phyloP scores from a whole-genome alignment of 2,113 vertebrate species.

The Channa argus region DNA sequence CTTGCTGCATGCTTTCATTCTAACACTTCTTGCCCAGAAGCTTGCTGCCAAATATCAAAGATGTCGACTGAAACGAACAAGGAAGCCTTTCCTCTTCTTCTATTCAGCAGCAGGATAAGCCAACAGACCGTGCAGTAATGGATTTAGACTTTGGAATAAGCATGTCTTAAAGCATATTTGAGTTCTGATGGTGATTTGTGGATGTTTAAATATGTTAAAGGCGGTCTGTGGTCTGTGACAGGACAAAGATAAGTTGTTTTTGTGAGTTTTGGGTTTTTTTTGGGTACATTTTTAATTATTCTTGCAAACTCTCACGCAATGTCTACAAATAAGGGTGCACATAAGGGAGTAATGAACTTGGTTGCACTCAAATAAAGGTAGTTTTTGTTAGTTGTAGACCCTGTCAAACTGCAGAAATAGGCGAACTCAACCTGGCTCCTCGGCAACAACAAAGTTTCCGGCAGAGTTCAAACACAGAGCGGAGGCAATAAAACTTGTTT shows the following conservation, averaged over 20 bases:
- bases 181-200: constrained; percentile 20
- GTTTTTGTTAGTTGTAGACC: constrained; percentile 10
- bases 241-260: not conserved
- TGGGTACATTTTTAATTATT: not conserved
- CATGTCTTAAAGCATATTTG: constrained; percentile 17
- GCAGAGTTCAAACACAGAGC: constrained; percentile 29
- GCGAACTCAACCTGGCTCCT: constrained; percentile 14
- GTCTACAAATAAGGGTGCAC: not conserved
- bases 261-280: constrained; percentile 2
- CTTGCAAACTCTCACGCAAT: not conserved
- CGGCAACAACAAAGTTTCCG: constrained; percentile 17
- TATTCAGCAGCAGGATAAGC: constrained; percentile 25
- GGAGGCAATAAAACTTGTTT: constrained; percentile 37
- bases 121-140: not conserved
- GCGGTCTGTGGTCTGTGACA: constrained; percentile 12
- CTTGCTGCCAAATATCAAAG: constrained; percentile 53
- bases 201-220: constrained; percentile 17
- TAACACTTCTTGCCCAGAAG: constrained; percentile 52
- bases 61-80: constrained; percentile 49
- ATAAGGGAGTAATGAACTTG: constrained; percentile 7
- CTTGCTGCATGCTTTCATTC: constrained; percentile 50
- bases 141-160: constrained; percentile 33
- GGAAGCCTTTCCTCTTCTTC: constrained; percentile 34
- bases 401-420: constrained; percentile 9
- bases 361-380: constrained; percentile 18